Base-by-base conservation (phyloP, 2,888 invertebrate species). In the Lasioglossum morio region DNA sequence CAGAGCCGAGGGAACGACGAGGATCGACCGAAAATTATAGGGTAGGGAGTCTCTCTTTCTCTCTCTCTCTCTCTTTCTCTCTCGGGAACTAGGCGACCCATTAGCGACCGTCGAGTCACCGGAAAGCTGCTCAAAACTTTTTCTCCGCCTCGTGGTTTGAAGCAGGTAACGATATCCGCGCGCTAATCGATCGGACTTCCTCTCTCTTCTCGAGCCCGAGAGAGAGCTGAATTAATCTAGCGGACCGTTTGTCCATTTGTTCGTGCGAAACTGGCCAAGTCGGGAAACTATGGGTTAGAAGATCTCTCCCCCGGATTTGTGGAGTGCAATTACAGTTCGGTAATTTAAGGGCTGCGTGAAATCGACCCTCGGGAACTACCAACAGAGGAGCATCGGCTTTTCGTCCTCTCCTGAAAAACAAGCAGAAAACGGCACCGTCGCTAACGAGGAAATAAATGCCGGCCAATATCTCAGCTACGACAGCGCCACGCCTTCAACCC, bases 371-470 rank as follows among this genome's bases (percentile, higher is more conserved):
- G 63, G 37, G 63, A 78, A 76, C 53, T n/a, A 53, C 53, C 53
- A 53, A 48, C 40, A 4, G 14, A 37, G 16, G 23, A 8, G 27
- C 12, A 40, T 14, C 72, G 63, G 79, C 70, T 86, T 86, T 77
- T 85, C 83, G 82, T 78, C 77, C 77, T 86, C 75, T 69, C 60
- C 53, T n/a, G 27, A 27, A 60, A 60, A 70, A 75, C 72, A 80
- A 72, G 23, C 37, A 84, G 76, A 40, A 46, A 57, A 34, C 73
- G 46, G 16, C 53, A 53, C 46, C 79, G 60, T 27, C 73, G 46
- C 82, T 92, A 92, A 92, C 90, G 92, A 92, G 90, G 77, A 92
- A 92, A 92, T 92, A 92, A 92, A 90, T 92, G 87, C 87, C 79
- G 82, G 87, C 87, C 90, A 88, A 92, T 92, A 88, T 92, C 92